Conservation (phyloP, 2,888 invertebrate genomes). For the Acleris literana region DNA sequence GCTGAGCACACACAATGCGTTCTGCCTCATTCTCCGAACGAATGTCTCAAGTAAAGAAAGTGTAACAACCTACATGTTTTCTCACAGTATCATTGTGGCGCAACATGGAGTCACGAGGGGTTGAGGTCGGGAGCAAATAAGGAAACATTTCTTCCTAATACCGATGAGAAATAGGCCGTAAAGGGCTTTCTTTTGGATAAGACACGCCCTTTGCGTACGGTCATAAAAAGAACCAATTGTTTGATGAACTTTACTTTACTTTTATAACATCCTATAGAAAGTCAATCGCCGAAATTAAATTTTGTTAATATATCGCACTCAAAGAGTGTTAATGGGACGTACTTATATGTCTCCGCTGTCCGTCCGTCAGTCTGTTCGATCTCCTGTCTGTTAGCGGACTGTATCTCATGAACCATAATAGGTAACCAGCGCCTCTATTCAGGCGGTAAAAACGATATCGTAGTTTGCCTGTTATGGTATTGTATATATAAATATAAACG, state of each 20-base stretch:
- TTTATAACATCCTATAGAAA: neutral
- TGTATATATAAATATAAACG: too few relatives aligned
- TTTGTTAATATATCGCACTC: too few relatives aligned
- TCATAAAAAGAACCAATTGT: slow-evolving; percentile 5
- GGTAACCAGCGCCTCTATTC: too few relatives aligned
- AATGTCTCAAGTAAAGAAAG: slow-evolving; percentile 8
- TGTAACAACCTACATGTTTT: slow-evolving; percentile 2
- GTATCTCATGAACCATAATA: too few relatives aligned
- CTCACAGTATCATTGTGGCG: slow-evolving; percentile 1
- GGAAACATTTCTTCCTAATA: slow-evolving; percentile 24
- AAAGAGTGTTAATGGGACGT: too few relatives aligned
- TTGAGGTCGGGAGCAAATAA: slow-evolving; percentile 17
- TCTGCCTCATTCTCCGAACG: neutral
- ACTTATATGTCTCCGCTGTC: too few relatives aligned
- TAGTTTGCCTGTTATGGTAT: too few relatives aligned
- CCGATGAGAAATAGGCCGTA: slow-evolving; percentile 18
- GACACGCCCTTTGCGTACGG: slow-evolving; percentile 1
- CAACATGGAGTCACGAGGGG: slow-evolving; percentile 11
- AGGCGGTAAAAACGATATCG: too few relatives aligned
- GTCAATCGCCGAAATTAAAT: too few relatives aligned
- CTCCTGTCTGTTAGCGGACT: too few relatives aligned
- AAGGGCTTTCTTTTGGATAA: slow-evolving; percentile 17
- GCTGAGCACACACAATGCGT: neutral
- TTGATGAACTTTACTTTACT: neutral
- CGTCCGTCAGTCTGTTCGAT: too few relatives aligned